phyloP scores from a whole-genome alignment of 2,888 invertebrate species.

The Patella depressa region DNA sequence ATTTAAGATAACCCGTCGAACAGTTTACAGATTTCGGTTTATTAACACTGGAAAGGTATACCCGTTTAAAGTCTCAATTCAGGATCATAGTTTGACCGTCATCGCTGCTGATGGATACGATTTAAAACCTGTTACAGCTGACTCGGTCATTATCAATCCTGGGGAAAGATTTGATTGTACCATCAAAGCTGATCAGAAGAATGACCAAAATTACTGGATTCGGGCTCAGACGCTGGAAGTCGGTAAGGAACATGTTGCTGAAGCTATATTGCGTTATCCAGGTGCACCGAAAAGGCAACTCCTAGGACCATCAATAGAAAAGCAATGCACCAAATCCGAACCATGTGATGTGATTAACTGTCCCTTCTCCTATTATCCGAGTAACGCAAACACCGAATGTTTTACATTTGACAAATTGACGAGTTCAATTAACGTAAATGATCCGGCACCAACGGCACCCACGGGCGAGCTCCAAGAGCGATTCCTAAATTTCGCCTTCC shows the following conservation, averaged over 20 bases:
- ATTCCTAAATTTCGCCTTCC: slow-evolving; percentile 62
- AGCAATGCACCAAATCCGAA: slow-evolving; percentile 34
- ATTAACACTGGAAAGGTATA: slow-evolving; percentile 38
- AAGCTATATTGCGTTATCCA: slow-evolving; percentile 26
- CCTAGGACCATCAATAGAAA: background rate
- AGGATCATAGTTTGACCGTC: slow-evolving; percentile 37
- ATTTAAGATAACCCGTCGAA: background rate
- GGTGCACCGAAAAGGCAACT: slow-evolving; percentile 15
- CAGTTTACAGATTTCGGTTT: slow-evolving; percentile 37
- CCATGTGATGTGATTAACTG: slow-evolving; percentile 49
- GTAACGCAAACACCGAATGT: slow-evolving; percentile 29
- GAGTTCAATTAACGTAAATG: slow-evolving; percentile 26
- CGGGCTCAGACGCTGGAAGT: background rate
- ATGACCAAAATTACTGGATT: background rate
- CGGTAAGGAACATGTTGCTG: background rate
- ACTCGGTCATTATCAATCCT: background rate
- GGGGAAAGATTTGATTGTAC: background rate
- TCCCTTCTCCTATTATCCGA: slow-evolving; percentile 40
- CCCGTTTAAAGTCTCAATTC: slow-evolving; percentile 36
- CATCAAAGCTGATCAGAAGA: background rate
- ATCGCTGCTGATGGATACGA: slow-evolving; percentile 42
- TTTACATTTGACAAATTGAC: slow-evolving; percentile 35
- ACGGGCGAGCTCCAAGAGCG: slow-evolving; percentile 45
- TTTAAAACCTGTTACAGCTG: slow-evolving; percentile 28
- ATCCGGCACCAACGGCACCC: slow-evolving; percentile 27